These are phyloP conservation scores for Globia sparganii DNA, from an alignment of 2,888 invertebrate species.

Conservation along the genomic window DNA sequence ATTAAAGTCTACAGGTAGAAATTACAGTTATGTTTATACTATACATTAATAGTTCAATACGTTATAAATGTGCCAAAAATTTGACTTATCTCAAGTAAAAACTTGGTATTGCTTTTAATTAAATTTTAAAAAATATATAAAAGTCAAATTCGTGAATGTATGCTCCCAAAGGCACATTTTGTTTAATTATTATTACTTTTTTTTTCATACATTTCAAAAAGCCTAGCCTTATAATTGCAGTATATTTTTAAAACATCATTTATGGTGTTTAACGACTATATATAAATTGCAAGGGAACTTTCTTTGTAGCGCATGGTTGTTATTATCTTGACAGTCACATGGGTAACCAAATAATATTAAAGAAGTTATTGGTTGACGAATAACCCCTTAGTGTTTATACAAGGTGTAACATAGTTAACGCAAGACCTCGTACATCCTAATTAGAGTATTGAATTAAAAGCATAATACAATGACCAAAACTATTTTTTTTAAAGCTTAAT, in stretches of 20 bases:
- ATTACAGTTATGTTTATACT: constrained; percentile 3
- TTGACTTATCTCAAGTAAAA: constrained; percentile 7
- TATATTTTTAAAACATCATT: constrained; percentile 8
- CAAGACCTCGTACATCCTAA: no score
- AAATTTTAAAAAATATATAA: constrained; percentile 4
- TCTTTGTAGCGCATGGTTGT: constrained; percentile 18
- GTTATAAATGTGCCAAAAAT: constrained; percentile 19
- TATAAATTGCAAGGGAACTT: background rate
- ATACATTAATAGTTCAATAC: background rate
- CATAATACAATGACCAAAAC: no score
- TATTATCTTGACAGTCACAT: no score
- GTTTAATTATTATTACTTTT: background rate
- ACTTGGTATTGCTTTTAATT: constrained; percentile 9
- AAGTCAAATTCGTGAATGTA: constrained; percentile 24
- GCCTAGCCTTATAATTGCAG: constrained; percentile 20
- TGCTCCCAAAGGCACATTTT: constrained; percentile 28
- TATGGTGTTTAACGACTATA: constrained; percentile 15
- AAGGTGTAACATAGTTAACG: no score
- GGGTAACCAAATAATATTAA: background rate
- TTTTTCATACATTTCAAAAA: background rate
- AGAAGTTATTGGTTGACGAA: constrained; percentile 3
- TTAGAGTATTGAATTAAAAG: no score
- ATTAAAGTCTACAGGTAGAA: constrained; percentile 24
- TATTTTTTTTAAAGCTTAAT: no score
- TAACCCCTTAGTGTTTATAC: no score